Base-by-base conservation (phyloP, 2,113 vertebrate genomes). In the Psittacula cyanocephala region DNA sequence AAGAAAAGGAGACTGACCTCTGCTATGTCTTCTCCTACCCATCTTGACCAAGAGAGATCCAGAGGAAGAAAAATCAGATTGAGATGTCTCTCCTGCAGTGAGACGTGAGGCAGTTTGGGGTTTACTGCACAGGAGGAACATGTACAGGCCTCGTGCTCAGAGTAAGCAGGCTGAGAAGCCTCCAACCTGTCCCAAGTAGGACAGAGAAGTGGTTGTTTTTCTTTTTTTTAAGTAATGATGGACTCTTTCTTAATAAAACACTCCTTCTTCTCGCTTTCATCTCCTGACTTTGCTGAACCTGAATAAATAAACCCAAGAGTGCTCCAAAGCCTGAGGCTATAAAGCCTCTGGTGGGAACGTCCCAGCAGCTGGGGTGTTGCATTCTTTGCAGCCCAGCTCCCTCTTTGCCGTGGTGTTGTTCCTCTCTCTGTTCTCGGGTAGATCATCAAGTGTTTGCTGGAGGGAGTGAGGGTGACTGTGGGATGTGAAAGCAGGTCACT, bases 181-280 rank as follows among this genome's bases (percentile, higher is more conserved):
- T 84, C 71, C 50, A 0, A 1, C 5, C 86, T 35, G 31, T 81
- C 90, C 20, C 39, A 3, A 17, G 64, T 55, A 93, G 57, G 43
- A 80, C 47, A 83, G 64, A 60, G 59, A 6, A 69, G 20, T 37
- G 55, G 60, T 80, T 94, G 89, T 16, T 74, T 93, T 91, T 57
- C 59, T 90, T 91, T 89, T 71, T 37, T 77, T 79, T 3, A 74
- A 89, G 81, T 95, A 93, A 96, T 79, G 81, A 88, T 4, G 93
- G 86, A 63, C 92, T 95, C 95, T 88, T 97, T 91, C 88, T 92
- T 94, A 94, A 96, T 95, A 95, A 94, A 93, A 92, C 68, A 4
- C 78, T 86, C 35, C 81, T 88, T 27, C 1, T 22, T 68, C 90
- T 96, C 10, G 8, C 95, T 97, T 96, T 96, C 96, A 96, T 96